phyloP scores from a whole-genome alignment of 2,888 invertebrate species.

The Alentia gelatinosa region DNA sequence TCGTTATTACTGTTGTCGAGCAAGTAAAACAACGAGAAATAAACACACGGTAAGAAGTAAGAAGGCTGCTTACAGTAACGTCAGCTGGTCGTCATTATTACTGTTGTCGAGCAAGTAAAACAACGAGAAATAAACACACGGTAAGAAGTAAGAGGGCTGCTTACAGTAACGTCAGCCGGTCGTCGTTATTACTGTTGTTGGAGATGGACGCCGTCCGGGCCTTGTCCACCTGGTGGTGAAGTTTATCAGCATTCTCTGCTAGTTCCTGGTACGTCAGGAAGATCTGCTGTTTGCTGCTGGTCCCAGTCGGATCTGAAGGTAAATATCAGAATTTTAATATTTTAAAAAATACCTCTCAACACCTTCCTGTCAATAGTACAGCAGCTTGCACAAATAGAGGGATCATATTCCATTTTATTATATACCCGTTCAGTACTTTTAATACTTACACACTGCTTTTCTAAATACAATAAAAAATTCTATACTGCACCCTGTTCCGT shows the following conservation, averaged over 20 bases:
- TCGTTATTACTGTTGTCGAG: neutral
- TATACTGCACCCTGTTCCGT: too few relatives aligned
- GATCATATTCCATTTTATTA: too few relatives aligned
- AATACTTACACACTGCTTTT: too few relatives aligned
- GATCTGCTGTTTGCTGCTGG: constrained; percentile 65
- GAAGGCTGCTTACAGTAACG: neutral
- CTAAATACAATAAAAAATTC: too few relatives aligned
- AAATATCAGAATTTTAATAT: too few relatives aligned
- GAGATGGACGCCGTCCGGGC: constrained; percentile 61
- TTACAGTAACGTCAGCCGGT: constrained; percentile 69
- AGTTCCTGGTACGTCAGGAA: constrained; percentile 71
- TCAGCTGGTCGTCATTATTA: neutral
- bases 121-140: too few relatives aligned
- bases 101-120: neutral
- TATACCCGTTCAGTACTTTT: too few relatives aligned
- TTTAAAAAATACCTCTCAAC: too few relatives aligned
- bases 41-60: neutral
- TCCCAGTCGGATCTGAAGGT: neutral
- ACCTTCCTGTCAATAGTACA: too few relatives aligned
- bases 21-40: neutral
- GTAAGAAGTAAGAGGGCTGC: constrained; percentile 56
- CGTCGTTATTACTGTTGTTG: constrained; percentile 64
- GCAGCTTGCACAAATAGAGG: too few relatives aligned
- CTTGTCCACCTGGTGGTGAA: constrained; percentile 64
- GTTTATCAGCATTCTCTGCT: constrained; percentile 67